Evolutionary conservation across 1,140 invertebrate genomes (phyloP).

Genomic region (Camponotus floridanus): DNA sequence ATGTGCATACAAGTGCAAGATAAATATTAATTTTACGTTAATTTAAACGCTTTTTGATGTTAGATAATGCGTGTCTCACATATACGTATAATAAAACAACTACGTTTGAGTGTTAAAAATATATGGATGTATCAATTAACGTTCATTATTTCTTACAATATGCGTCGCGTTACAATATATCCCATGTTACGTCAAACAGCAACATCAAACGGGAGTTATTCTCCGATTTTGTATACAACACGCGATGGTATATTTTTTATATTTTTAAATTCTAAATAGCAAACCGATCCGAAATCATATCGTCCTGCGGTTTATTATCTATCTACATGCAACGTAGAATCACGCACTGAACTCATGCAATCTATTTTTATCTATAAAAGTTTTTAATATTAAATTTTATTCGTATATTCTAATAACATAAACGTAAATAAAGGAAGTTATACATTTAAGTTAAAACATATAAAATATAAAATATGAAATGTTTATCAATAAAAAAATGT

Average conservation of each 20-base stretch:
- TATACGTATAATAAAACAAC: not conserved
- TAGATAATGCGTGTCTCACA: not conserved
- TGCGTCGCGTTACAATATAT: not conserved
- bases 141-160: not conserved
- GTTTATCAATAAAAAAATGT: not conserved
- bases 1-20: not conserved
- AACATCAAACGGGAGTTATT: not conserved
- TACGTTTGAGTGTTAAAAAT: constrained; percentile 4
- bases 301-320: not conserved
- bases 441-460: not conserved
- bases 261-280: constrained; percentile 3
- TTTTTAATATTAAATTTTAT: not conserved
- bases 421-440: not conserved
- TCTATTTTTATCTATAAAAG: not conserved
- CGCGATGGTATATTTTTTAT: not conserved
- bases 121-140: not conserved
- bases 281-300: not conserved
- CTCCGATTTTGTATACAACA: constrained; percentile 8
- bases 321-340: not conserved
- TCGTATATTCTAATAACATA: not conserved
- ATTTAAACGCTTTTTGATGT: constrained; percentile 22
- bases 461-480: not conserved
- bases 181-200: not conserved
- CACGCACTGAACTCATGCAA: not conserved
- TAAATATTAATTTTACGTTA: not conserved